These are phyloP conservation scores for Aphidius ervi DNA, from an alignment of 1,140 invertebrate genomes.

Conservation along the genomic window DNA sequence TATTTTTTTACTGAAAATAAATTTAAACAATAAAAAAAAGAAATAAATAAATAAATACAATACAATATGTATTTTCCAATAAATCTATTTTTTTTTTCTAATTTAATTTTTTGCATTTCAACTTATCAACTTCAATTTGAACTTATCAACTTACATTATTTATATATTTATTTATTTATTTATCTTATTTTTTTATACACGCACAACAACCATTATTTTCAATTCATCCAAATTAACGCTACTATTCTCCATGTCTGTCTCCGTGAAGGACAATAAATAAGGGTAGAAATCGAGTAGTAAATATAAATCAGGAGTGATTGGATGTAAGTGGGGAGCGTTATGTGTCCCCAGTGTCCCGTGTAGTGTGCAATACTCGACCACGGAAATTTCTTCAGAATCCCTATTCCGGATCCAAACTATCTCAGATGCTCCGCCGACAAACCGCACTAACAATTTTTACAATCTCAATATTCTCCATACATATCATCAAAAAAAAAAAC, in stretches of 20 bases:
- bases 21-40: too few relatives aligned
- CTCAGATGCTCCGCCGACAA: too few relatives aligned
- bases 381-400: slow-evolving; percentile 1
- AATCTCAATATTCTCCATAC: too few relatives aligned
- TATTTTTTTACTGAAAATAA: too few relatives aligned
- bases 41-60: too few relatives aligned
- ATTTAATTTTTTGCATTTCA: too few relatives aligned
- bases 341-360: slow-evolving; percentile 54
- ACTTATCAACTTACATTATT: not conserved
- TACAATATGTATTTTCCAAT: too few relatives aligned
- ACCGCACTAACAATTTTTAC: too few relatives aligned
- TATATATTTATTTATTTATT: slow-evolving; percentile 20
- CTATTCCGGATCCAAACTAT: too few relatives aligned
- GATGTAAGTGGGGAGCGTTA: slow-evolving; percentile 55
- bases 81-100: too few relatives aligned
- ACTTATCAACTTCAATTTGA: too few relatives aligned
- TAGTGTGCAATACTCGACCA: slow-evolving; percentile 40
- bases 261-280: slow-evolving; percentile 51
- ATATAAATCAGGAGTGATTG: slow-evolving; percentile 57
- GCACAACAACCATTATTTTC: slow-evolving; percentile 46
- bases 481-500: too few relatives aligned
- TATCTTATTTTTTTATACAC: slow-evolving; percentile 15
- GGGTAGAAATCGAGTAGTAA: slow-evolving; percentile 52
- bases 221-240: slow-evolving; percentile 54
- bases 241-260: slow-evolving; percentile 42